A percentile compares a stretch with the other conserved stretches of the same genome.
Evolutionary conservation across 2,113 vertebrate species (phyloP).

Genomic region (Zapornia atra): DNA sequence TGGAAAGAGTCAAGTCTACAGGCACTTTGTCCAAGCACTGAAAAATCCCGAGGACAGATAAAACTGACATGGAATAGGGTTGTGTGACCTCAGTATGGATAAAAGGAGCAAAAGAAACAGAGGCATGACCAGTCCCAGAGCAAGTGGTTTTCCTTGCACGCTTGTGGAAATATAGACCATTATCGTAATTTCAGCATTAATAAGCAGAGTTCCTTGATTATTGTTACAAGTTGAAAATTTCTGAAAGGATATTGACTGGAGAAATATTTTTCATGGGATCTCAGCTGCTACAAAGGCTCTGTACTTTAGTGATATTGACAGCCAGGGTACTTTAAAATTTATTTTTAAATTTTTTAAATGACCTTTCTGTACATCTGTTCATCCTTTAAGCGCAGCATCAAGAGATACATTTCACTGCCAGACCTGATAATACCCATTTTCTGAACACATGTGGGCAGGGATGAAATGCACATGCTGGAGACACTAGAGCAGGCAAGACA

Average conservation of each 20-base stretch:
- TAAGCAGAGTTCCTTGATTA: neutral
- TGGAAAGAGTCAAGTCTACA: neutral
- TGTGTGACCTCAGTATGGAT: accelerated
- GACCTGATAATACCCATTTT: neutral
- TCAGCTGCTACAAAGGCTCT: neutral
- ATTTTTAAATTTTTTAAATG: neutral
- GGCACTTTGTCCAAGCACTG: accelerated
- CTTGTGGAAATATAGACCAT: neutral
- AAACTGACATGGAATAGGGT: neutral
- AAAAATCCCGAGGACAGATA: neutral
- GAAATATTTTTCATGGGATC: neutral
- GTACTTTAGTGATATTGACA: neutral
- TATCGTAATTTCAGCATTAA: neutral
- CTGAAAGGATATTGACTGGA: neutral
- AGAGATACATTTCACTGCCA: neutral
- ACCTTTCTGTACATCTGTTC: neutral
- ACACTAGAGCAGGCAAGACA: neutral
- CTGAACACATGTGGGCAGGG: neutral
- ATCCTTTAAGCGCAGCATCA: neutral
- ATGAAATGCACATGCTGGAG: neutral
- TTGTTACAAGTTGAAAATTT: neutral
- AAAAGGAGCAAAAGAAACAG: neutral
- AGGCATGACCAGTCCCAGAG: neutral
- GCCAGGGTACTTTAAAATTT: neutral
- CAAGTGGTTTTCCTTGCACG: neutral